Conservation (phyloP, 2,113 vertebrate genomes). For the Odocoileus virginianus region DNA sequence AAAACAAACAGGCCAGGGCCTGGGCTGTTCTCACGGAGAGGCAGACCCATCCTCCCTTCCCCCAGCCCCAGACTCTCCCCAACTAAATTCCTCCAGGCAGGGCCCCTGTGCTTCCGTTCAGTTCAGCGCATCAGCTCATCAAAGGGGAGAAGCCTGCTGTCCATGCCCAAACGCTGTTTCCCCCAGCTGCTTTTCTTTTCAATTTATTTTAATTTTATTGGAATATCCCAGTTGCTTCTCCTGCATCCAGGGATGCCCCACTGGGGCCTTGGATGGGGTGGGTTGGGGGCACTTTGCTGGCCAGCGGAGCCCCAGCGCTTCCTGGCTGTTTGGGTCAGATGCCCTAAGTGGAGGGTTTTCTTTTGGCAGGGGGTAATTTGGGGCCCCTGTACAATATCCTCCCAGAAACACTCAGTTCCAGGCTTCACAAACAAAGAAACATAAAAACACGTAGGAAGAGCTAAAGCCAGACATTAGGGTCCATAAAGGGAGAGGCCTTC, state of each 20-base stretch:
- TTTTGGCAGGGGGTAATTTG: background rate
- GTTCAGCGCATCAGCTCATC: background rate
- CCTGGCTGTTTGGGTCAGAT: background rate
- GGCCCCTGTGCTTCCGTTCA: background rate
- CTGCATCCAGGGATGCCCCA: background rate
- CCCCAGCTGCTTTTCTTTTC: background rate
- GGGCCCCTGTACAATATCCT: background rate
- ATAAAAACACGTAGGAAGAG: background rate
- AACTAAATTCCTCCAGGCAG: conserved; percentile 4
- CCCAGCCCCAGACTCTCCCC: background rate
- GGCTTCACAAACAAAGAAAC: background rate
- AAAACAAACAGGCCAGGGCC: conserved; percentile 58
- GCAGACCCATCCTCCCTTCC: background rate
- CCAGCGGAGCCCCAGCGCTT: background rate
- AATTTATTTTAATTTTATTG: background rate
- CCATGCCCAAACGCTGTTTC: background rate
- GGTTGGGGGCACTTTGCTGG: background rate
- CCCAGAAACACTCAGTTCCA: background rate
- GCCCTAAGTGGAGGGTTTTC: background rate
- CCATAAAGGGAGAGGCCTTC: background rate
- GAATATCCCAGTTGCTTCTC: background rate
- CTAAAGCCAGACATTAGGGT: background rate
- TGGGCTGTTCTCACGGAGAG: conserved; percentile 39
- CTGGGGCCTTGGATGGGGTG: background rate
- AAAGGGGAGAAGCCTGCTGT: background rate